A percentile compares a stretch with the other conserved stretches of the same genome.
These are phyloP conservation scores for Temnopleurus reevesii DNA, from an alignment of 53 echinoderm and acorn worm species.

Conservation along the genomic window DNA sequence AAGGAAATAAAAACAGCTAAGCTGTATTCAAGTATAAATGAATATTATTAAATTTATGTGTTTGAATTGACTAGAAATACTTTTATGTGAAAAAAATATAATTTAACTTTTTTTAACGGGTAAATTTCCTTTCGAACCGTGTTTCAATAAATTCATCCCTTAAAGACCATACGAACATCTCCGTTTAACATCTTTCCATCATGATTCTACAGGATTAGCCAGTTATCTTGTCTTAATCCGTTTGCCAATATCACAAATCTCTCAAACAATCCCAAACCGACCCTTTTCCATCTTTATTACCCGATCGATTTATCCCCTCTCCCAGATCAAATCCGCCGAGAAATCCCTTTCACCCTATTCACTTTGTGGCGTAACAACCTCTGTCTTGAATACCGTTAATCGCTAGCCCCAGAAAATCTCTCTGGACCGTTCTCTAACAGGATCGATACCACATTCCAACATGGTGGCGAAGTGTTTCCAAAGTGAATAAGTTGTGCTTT, in stretches of 20 bases:
- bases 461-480: neutral
- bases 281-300: neutral
- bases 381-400: conserved; percentile 25
- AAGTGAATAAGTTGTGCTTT: too few species aligned
- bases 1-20: too few species aligned
- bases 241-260: conserved; percentile 46
- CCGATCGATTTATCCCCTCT: conserved; percentile 10
- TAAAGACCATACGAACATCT: too few species aligned
- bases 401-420: conserved; percentile 49
- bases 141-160: too few species aligned
- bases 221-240: neutral
- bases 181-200: neutral
- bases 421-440: neutral
- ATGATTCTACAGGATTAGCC: neutral
- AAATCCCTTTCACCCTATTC: conserved; percentile 15
- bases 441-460: conserved; percentile 36
- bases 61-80: too few species aligned
- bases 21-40: too few species aligned
- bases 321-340: conserved; percentile 5
- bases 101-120: too few species aligned
- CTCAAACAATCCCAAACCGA: conserved; percentile 24
- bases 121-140: too few species aligned
- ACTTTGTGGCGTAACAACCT: conserved; percentile 32
- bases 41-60: too few species aligned
- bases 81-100: too few species aligned